Evolutionary conservation across 2,113 vertebrate species (phyloP), one percentile per base, ranked within the genome.

Genomic region (Ovis canadensis): DNA sequence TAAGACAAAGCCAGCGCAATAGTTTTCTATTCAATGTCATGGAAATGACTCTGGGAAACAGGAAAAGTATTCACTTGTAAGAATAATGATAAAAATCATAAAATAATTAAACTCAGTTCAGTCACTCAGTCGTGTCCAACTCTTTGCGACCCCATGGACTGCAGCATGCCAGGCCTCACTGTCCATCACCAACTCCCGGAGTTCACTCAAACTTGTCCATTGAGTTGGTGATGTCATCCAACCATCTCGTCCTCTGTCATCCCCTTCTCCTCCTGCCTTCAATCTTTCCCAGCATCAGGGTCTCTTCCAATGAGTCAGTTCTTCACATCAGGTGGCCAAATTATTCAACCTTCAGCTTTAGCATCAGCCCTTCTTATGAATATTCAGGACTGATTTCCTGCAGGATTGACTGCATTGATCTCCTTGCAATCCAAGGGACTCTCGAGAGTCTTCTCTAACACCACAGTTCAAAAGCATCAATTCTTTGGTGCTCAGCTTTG

Each of bases 91-190:
- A 74, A 55, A 88, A 54, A 55, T 27, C 36, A 82, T 48, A 59
- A 67, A 94, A 59, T 71, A 6, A 55, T 52, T 88, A 54, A 81
- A 29, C 23, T 93, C n/a, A 40, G 67, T 40, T 74, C 67, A 23
- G 10, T 74, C 0, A 0, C 36, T 40, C 67, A 74, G 10, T 40
- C 5, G 0, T 74, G 10, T 74, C 19, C 0, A 1, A 3, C n/a
- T 71, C 19, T 74, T 74, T 40, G 67, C 0, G 0, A 40, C 5
- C 36, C n/a, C 36, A 40, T 13, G 11, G 36, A 74, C 21, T 2
- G 19, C 36, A 74, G 67, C 10, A 74, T 3, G 19, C 36, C 67
- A 71, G 67, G 21, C 67, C 36, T 74, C 67, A 36, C 36, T 23
- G 36, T 74, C 36, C 36, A 40, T 40, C 67, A 74, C 19, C 67